Conservation (phyloP, 2,113 vertebrate genomes). For the Pungitius pungitius region DNA sequence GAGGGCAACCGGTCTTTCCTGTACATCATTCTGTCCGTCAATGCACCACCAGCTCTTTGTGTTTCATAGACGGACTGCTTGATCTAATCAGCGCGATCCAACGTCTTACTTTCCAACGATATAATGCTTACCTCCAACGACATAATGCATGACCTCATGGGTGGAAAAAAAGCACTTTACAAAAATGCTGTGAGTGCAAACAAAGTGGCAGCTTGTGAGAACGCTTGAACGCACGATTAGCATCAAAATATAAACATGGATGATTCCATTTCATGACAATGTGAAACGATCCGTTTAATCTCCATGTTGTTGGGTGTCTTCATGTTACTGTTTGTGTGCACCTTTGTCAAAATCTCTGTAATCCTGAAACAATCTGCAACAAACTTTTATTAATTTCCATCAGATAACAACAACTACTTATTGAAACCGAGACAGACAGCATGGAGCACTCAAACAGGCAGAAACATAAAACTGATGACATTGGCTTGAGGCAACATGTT, state of each 20-base stretch:
- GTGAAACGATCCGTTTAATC: background rate
- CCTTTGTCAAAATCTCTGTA: background rate
- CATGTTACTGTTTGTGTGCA: constrained; percentile 3
- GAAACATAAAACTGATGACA: constrained; percentile 21
- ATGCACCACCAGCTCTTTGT: constrained; percentile 5
- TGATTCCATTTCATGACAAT: background rate
- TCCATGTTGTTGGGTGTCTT: background rate
- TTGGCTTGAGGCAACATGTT: constrained; percentile 24
- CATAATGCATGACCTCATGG: constrained; percentile 18
- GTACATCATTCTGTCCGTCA: background rate
- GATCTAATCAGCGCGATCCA: constrained; percentile 35
- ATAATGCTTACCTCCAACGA: background rate
- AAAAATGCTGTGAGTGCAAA: background rate
- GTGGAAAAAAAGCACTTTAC: constrained; percentile 6
- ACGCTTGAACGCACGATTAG: background rate
- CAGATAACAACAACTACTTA: background rate
- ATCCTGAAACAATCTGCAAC: constrained; percentile 18
- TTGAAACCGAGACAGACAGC: background rate
- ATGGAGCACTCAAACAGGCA: constrained; percentile 10
- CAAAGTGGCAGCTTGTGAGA: background rate
- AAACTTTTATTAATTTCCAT: background rate
- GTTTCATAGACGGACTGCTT: constrained; percentile 7
- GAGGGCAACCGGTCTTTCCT: constrained; percentile 37
- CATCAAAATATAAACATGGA: background rate
- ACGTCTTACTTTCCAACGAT: constrained; percentile 9